Evolutionary conservation across 2,888 invertebrate species (phyloP).

Genomic region (Platycheirus rosarum): DNA sequence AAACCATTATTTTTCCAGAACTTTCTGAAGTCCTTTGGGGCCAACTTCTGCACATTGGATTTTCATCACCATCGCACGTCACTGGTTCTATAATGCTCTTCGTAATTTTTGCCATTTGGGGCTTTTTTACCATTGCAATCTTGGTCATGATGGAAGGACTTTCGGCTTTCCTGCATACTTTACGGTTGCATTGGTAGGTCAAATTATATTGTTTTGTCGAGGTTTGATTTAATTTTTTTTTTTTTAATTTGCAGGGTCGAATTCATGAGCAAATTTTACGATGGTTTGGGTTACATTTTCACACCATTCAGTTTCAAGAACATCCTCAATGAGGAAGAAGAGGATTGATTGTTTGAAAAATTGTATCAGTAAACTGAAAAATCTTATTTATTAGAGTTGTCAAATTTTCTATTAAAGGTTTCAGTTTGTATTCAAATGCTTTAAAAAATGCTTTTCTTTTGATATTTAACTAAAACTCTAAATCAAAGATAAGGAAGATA

Average conservation of each 20-base stretch:
- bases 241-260: constrained; percentile 88
- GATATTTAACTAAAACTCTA: no score
- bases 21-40: constrained; percentile 95
- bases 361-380: no score
- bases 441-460: no score
- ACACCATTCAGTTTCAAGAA: constrained; percentile 92
- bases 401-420: no score
- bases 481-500: no score
- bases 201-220: no score
- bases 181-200: constrained; percentile 97
- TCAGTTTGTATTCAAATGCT: no score
- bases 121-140: constrained; percentile 95
- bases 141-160: constrained; percentile 99
- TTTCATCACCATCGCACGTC: constrained; percentile 84
- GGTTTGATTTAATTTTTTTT: not conserved
- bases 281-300: constrained; percentile 91
- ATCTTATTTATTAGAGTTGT: no score
- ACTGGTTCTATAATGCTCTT: constrained; percentile 91
- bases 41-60: constrained; percentile 93
- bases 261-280: constrained; percentile 98
- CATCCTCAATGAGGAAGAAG: constrained; percentile 86
- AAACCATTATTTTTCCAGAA: constrained; percentile 83
- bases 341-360: constrained; percentile 75
- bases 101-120: constrained; percentile 95
- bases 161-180: constrained; percentile 99